Percentiles rank a stretch among this genome's conserved stretches.
Conservation (phyloP, 2,113 vertebrate genomes). For the Spermophilus dauricus region DNA sequence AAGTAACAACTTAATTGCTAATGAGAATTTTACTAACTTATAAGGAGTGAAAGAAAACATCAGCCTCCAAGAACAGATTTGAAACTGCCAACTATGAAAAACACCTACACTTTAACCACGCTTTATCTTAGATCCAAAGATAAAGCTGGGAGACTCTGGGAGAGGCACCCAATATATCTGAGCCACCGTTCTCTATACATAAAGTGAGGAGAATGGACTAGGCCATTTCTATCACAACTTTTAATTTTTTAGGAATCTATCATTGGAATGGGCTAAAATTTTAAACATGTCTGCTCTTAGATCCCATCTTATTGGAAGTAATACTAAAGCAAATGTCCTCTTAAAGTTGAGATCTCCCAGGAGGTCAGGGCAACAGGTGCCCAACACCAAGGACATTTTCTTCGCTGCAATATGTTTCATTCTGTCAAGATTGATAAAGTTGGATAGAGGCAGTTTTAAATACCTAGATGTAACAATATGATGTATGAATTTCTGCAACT, state of each 20-base stretch:
- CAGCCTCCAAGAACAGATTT: neutral
- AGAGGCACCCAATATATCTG: neutral
- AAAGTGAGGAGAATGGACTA: neutral
- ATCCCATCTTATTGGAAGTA: neutral
- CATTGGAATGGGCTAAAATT: neutral
- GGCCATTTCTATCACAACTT: neutral
- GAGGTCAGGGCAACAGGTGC: neutral
- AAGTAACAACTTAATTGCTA: neutral
- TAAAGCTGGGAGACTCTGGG: neutral
- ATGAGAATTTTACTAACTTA: constrained; percentile 43
- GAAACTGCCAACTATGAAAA: constrained; percentile 5
- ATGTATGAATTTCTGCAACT: constrained; percentile 66
- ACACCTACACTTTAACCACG: neutral
- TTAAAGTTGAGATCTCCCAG: neutral
- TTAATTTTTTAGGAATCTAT: neutral
- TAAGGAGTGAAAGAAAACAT: constrained; percentile 43
- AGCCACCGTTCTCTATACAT: neutral
- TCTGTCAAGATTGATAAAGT: neutral
- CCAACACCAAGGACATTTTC: neutral
- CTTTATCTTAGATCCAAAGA: neutral
- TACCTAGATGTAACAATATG: neutral
- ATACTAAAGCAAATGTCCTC: neutral
- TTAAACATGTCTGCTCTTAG: neutral
- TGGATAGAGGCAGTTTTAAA: neutral
- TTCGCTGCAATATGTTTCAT: neutral